These are phyloP conservation scores for Zingel zingel DNA, from an alignment of 2,113 vertebrate species.

Conservation along the genomic window DNA sequence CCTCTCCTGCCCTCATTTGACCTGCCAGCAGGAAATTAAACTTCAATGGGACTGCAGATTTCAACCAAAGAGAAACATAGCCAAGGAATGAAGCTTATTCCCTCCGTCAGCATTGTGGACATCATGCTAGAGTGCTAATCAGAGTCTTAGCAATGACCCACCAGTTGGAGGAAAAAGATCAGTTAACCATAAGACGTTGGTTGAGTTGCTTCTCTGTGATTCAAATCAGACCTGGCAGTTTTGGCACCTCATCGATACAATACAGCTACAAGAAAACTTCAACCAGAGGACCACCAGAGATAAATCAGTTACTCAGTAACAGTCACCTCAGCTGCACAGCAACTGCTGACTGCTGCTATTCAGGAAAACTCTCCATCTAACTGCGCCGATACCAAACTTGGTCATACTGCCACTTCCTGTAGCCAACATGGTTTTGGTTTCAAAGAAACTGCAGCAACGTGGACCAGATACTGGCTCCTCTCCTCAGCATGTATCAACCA, in stretches of 20 bases:
- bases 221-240: conserved; percentile 42
- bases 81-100: not conserved
- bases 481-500: conserved; percentile 1
- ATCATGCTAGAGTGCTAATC: conserved; percentile 1
- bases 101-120: not conserved
- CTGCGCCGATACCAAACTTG: not conserved
- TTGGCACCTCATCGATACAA: conserved; percentile 28
- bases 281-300: not conserved
- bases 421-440: conserved; percentile 19
- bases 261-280: conserved; percentile 11
- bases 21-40: conserved; percentile 74
- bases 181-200: not conserved
- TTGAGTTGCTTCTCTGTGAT: not conserved
- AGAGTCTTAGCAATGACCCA: not conserved
- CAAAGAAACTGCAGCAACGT: conserved; percentile 14
- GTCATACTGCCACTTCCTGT: not conserved
- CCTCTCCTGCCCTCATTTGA: conserved; percentile 43
- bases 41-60: not conserved
- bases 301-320: not conserved
- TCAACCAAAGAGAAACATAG: not conserved
- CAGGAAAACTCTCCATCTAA: not conserved
- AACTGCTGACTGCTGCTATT: not conserved
- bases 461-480: conserved; percentile 27
- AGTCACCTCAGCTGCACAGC: conserved; percentile 11
- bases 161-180: not conserved